phyloP scores from a whole-genome alignment of 2,797 vertebrate species.

The Sebastes oblongus region DNA sequence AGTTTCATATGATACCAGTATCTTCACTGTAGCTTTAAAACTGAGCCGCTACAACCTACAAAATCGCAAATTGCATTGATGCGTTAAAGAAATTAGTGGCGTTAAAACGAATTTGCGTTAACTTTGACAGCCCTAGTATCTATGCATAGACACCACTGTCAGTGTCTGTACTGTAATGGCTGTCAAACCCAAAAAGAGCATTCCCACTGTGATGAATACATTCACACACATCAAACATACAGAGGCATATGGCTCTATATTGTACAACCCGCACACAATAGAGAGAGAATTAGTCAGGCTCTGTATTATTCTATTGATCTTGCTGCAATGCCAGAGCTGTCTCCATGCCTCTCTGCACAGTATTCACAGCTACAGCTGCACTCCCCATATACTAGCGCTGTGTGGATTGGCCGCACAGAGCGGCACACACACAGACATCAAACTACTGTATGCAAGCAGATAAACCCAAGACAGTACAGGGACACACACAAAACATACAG shows the following conservation, averaged over 20 bases:
- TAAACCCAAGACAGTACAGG: background rate
- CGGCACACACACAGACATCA: background rate
- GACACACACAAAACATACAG: constrained; percentile 17
- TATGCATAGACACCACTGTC: background rate
- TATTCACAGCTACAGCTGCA: constrained; percentile 46
- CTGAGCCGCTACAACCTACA: too few relatives aligned
- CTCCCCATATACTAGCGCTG: background rate
- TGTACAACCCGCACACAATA: constrained; percentile 26
- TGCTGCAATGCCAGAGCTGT: constrained; percentile 41
- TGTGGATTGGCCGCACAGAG: constrained; percentile 27
- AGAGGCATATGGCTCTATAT: constrained; percentile 12
- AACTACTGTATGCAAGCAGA: background rate
- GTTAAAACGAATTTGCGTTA: too few relatives aligned
- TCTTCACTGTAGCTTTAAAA: too few relatives aligned
- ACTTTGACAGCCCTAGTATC: too few relatives aligned
- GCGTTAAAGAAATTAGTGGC: too few relatives aligned
- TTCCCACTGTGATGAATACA: constrained; percentile 2
- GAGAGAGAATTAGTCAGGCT: constrained; percentile 44
- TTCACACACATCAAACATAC: constrained; percentile 16
- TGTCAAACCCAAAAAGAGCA: constrained; percentile 13
- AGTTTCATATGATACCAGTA: too few relatives aligned
- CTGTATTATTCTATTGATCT: constrained; percentile 60
- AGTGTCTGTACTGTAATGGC: background rate
- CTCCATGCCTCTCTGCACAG: constrained; percentile 30
- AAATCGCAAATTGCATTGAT: too few relatives aligned